Evolutionary conservation across 2,113 vertebrate genomes (phyloP).

Genomic region (Athene noctua): DNA sequence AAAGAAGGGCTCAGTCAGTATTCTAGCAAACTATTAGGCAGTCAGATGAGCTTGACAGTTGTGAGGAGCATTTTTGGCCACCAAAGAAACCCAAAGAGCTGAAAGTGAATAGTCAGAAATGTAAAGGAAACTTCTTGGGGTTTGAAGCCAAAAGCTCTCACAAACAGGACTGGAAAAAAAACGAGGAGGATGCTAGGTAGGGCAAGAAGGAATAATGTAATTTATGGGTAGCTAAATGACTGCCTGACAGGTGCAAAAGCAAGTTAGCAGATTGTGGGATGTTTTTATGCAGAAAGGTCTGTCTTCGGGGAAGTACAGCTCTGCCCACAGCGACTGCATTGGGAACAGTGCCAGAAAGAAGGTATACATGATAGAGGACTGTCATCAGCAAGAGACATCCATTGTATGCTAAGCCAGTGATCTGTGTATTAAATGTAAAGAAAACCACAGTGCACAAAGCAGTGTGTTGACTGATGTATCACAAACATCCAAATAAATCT

Average conservation of each 20-base stretch:
- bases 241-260: slow-evolving; percentile 40
- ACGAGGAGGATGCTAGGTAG: not conserved
- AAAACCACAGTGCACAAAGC: not conserved
- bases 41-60: not conserved
- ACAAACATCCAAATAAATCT: not conserved
- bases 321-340: not conserved
- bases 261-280: not conserved
- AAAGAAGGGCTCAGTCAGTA: not conserved
- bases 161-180: not conserved
- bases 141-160: not conserved
- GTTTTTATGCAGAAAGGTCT: slow-evolving; percentile 6
- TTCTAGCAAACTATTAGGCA: not conserved
- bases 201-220: slow-evolving; percentile 4
- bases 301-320: not conserved
- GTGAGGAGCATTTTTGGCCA: not conserved
- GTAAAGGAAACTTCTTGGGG: not conserved
- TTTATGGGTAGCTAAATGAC: slow-evolving; percentile 15
- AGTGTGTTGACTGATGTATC: not conserved
- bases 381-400: not conserved
- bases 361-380: not conserved
- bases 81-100: not conserved
- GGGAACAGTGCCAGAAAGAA: not conserved
- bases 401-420: not conserved
- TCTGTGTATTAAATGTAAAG: not conserved
- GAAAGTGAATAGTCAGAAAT: not conserved